phyloP scores from a whole-genome alignment of 2,797 vertebrate genomes.

The Thalassophryne amazonica region DNA sequence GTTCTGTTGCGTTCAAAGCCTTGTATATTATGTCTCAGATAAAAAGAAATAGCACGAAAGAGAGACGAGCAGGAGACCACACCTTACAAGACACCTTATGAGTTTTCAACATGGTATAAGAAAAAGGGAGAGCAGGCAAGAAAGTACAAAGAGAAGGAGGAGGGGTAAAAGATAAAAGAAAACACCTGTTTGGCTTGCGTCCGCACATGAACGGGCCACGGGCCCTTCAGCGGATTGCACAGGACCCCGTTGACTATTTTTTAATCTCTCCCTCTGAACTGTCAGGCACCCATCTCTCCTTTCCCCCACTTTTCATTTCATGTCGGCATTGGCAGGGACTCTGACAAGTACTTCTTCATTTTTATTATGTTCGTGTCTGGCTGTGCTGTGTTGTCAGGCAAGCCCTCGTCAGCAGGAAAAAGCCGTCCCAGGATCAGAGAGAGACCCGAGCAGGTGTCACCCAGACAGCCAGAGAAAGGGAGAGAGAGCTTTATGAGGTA shows the following conservation, averaged over 20 bases:
- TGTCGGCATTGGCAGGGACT: conserved; percentile 87
- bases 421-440: conserved; percentile 91
- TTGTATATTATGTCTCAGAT: conserved; percentile 40
- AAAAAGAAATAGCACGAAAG: conserved; percentile 22
- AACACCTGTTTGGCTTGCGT: conserved; percentile 86
- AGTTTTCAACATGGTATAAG: conserved; percentile 46
- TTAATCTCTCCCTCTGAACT: conserved; percentile 76
- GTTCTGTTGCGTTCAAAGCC: conserved; percentile 36
- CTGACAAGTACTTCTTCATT: conserved; percentile 96
- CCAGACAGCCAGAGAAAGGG: conserved; percentile 73
- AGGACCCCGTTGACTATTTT: conserved; percentile 74
- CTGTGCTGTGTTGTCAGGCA: conserved; percentile 89
- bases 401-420: conserved; percentile 89
- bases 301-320: conserved; percentile 78
- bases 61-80: conserved; percentile 44
- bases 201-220: conserved; percentile 48
- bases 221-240: conserved; percentile 75
- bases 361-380: conserved; percentile 96
- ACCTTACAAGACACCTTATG: conserved; percentile 62
- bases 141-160: conserved; percentile 66
- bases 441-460: conserved; percentile 97
- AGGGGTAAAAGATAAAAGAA: conserved; percentile 75
- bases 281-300: conserved; percentile 56
- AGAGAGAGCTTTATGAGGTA: too few relatives aligned
- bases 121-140: conserved; percentile 50